A percentile compares a stretch with the other conserved stretches of the same genome.
Evolutionary conservation across 2,888 invertebrate species (phyloP).

Genomic region (Flabesymbios commensalis): DNA sequence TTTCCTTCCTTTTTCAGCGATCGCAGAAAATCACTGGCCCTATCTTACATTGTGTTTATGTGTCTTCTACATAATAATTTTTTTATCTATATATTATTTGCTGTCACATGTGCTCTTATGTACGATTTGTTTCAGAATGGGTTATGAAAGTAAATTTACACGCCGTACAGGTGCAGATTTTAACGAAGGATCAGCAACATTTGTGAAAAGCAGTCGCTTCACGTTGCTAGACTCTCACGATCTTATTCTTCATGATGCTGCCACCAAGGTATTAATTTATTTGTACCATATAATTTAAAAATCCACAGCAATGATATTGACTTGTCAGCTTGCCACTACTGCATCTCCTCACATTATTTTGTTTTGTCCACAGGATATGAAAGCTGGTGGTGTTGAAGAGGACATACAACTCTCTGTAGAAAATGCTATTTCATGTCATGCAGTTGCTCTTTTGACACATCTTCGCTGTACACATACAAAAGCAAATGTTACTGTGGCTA

Average conservation of each 20-base stretch:
- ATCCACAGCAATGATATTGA: neutral
- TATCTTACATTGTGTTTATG: too few species aligned
- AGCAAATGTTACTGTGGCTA: conserved; percentile 48
- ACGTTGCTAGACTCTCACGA: conserved; percentile 22
- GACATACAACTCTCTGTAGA: conserved; percentile 41
- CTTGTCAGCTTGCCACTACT: neutral
- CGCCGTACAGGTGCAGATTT: conserved; percentile 34
- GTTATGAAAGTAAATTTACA: conserved; percentile 34
- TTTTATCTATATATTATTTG: too few species aligned
- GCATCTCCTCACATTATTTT: neutral
- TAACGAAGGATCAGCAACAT: conserved; percentile 58
- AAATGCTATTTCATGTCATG: conserved; percentile 45
- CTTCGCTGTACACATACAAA: conserved; percentile 45
- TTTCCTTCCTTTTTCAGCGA: too few species aligned
- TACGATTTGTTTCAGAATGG: too few species aligned
- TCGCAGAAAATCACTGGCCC: too few species aligned
- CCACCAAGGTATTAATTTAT: neutral
- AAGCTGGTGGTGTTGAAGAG: conserved; percentile 37
- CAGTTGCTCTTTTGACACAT: conserved; percentile 49
- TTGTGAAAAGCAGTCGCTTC: conserved; percentile 50
- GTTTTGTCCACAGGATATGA: conserved; percentile 36
- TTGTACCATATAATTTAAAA: neutral
- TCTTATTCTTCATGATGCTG: conserved; percentile 4
- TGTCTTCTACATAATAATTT: too few species aligned
- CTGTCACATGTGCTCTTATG: too few species aligned